Evolutionary conservation across 2,113 vertebrate genomes (phyloP).

Genomic region (Crotalus tigris): DNA sequence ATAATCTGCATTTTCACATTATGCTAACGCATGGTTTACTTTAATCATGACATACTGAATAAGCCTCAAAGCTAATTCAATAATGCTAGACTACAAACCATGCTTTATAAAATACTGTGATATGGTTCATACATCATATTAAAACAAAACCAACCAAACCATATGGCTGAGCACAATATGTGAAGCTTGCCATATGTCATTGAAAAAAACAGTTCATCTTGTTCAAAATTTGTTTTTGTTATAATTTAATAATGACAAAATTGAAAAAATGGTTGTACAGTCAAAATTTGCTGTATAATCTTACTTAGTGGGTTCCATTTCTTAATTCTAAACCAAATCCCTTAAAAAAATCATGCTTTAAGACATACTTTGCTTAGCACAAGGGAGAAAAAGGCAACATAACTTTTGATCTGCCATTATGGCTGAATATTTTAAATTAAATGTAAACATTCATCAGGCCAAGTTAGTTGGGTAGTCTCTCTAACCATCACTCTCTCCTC

Average conservation of each 20-base stretch:
- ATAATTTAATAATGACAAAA: not conserved
- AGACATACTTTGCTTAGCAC: too few relatives aligned
- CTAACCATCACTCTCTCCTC: not conserved
- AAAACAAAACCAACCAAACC: not conserved
- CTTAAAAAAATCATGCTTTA: not conserved
- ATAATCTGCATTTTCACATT: not conserved
- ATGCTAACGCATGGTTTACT: not conserved
- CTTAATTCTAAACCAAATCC: not conserved
- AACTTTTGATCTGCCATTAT: not conserved
- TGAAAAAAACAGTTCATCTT: not conserved
- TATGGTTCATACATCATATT: not conserved
- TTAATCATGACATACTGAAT: not conserved
- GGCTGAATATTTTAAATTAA: conserved; percentile 2
- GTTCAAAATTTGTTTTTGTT: not conserved
- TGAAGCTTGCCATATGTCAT: not conserved
- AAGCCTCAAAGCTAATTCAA: not conserved
- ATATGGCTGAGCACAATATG: not conserved
- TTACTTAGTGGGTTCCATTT: not conserved
- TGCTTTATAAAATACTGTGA: not conserved
- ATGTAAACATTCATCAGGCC: not conserved
- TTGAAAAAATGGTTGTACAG: not conserved
- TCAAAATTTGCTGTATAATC: not conserved
- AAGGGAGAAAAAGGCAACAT: not conserved
- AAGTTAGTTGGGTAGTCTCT: not conserved
- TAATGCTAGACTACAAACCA: not conserved